Evolutionary conservation across 2,113 vertebrate species (phyloP), one percentile per base, ranked within the genome.

Genomic region (Pomatorhinus ruficollis): DNA sequence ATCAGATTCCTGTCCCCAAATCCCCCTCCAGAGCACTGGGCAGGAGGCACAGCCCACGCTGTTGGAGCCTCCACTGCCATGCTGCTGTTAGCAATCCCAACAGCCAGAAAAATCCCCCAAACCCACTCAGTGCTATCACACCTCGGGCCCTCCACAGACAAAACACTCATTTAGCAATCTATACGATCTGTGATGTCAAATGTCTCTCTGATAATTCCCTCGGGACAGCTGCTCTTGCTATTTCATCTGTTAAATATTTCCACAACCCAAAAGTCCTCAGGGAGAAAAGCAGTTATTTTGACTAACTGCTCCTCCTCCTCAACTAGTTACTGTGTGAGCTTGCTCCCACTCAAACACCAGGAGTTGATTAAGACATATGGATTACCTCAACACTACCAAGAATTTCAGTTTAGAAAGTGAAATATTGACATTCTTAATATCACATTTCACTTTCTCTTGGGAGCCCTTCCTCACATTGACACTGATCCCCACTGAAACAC

Each of bases 361-460:
- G 77, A 96, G 93, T 2, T 96, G 94, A 96, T 97, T 97, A 96
- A 96, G 90, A 97, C 96, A 97, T 96, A 97, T 94, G 96, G 95
- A 96, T 96, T 94, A 96, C 92, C 96, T 95, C 95, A 97, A 96
- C 95, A 87, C 96, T 76, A 87, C 72, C 80, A 87, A 89, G 88
- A 82, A 78, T 86, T 94, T 81, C 92, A 88, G 85, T 94, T 87
- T 71, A 89, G 91, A 64, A 93, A 95, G 90, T 75, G 95, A 96
- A 96, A 96, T 95, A 96, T 92, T 96, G 96, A 96, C 83, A 92
- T 90, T 89, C 83, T 95, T 95, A 93, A 93, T 94, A 89, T 50
- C 95, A 84, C 69, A 53, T 92, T 84, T 68, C 69, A 76, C 76
- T 84, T 69, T 64, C 76, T 42, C 68, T 83, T 12, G 1, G 82